Conservation (phyloP, 2,113 vertebrate species). For the Nesoenas mayeri region DNA sequence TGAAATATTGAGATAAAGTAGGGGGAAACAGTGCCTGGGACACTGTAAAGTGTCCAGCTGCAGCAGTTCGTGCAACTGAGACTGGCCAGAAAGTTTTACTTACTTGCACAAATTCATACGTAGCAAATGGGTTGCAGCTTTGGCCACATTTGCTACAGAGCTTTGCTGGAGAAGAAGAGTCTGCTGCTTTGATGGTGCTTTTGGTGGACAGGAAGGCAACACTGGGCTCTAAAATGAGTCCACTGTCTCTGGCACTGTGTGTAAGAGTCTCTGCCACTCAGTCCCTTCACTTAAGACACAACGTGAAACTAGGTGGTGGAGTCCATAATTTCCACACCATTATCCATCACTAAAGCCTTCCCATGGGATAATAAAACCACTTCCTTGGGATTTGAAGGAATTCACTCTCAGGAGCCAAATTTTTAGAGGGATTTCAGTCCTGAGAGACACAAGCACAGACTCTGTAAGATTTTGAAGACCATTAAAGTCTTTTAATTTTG, state of each 20-base stretch:
- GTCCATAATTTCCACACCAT: neutral
- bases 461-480: neutral
- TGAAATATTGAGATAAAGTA: neutral
- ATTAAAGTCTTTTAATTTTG: too few species aligned
- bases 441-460: neutral
- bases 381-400: neutral
- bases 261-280: neutral
- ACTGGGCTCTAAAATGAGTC: neutral
- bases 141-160: neutral
- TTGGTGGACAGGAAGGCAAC: neutral
- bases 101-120: neutral
- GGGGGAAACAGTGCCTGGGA: neutral
- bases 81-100: neutral
- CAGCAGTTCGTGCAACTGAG: neutral
- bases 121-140: neutral
- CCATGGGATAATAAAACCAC: neutral
- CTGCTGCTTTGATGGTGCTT: neutral
- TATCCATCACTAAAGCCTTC: neutral
- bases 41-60: neutral
- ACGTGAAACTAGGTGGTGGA: accelerated
- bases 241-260: neutral
- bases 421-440: neutral
- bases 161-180: neutral
- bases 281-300: neutral
- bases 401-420: neutral